These are phyloP conservation scores for Anoplophora glabripennis DNA, from an alignment of 1,140 invertebrate genomes.

Conservation along the genomic window DNA sequence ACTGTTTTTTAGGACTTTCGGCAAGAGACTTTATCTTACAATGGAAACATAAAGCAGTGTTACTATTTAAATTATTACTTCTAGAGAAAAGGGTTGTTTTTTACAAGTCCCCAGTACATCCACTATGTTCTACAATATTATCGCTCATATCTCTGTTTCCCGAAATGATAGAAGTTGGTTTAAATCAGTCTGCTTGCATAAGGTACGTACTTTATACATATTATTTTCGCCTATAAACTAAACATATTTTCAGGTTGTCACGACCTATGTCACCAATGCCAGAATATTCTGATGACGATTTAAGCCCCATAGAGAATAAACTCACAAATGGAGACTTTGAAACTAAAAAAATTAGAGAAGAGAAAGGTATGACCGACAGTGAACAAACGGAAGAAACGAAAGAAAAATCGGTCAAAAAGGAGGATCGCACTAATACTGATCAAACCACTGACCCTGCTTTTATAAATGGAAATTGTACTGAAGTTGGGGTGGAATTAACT, in stretches of 20 bases:
- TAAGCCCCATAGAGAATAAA: conserved; percentile 33
- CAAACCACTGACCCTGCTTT: conserved; percentile 5
- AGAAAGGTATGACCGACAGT: not conserved
- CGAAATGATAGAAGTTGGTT: conserved; percentile 82
- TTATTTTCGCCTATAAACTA: not conserved
- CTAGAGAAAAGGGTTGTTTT: conserved; percentile 90
- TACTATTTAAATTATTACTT: conserved; percentile 91
- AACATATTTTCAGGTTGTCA: conserved; percentile 58
- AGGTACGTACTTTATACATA: conserved; percentile 54
- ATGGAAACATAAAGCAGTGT: conserved; percentile 89
- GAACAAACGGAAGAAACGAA: conserved; percentile 10
- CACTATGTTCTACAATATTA: conserved; percentile 81
- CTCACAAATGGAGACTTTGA: conserved; percentile 14
- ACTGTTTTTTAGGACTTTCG: conserved; percentile 66
- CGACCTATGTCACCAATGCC: conserved; percentile 78
- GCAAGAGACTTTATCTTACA: conserved; percentile 75
- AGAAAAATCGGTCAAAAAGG: not conserved
- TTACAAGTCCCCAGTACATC: conserved; percentile 89
- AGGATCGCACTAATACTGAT: too few species aligned
- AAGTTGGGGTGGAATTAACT: conserved; percentile 26
- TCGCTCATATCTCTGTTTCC: conserved; percentile 89
- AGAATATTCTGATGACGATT: conserved; percentile 56
- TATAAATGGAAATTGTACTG: conserved; percentile 9
- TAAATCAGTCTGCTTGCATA: conserved; percentile 78
- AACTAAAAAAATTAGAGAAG: conserved; percentile 8